Percentiles rank a stretch among this genome's conserved stretches.
Evolutionary conservation across 2,888 invertebrate species (phyloP).

Genomic region (Scotopteryx bipunctaria): DNA sequence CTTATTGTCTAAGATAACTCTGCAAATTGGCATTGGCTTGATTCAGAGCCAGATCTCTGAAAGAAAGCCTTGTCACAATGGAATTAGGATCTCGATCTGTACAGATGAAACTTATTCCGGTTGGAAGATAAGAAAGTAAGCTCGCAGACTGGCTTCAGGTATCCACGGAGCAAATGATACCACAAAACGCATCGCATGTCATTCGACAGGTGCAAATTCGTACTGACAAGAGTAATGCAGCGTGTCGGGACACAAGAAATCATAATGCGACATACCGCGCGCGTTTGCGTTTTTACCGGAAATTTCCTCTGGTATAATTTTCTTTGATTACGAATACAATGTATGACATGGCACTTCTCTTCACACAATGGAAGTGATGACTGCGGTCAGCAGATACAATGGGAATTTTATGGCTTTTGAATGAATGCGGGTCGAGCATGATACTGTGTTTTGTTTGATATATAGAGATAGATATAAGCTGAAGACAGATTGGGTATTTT

Average conservation of each 20-base stretch:
- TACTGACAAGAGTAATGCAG: constrained; percentile 23
- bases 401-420: not conserved
- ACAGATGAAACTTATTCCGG: no score
- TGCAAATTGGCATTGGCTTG: no score
- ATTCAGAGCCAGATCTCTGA: no score
- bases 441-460: not conserved
- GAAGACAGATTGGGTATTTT: no score
- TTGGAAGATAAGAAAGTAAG: no score
- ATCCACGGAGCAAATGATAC: no score
- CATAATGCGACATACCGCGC: constrained; percentile 30
- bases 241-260: constrained; percentile 25
- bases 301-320: constrained; percentile 24
- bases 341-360: constrained; percentile 16
- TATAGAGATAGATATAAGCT: no score
- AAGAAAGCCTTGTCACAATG: no score
- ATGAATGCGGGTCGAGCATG: not conserved
- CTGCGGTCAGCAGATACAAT: constrained; percentile 6
- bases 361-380: constrained; percentile 17
- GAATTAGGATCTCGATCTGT: no score
- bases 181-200: not conserved
- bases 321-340: constrained; percentile 15
- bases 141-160: no score
- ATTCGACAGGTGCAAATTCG: constrained; percentile 24
- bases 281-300: constrained; percentile 26
- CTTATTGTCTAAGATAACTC: no score